A percentile compares a stretch with the other conserved stretches of the same genome.
Evolutionary conservation across 35 echinoderm and acorn worm species (phyloP).

Genomic region (Patiria miniata): DNA sequence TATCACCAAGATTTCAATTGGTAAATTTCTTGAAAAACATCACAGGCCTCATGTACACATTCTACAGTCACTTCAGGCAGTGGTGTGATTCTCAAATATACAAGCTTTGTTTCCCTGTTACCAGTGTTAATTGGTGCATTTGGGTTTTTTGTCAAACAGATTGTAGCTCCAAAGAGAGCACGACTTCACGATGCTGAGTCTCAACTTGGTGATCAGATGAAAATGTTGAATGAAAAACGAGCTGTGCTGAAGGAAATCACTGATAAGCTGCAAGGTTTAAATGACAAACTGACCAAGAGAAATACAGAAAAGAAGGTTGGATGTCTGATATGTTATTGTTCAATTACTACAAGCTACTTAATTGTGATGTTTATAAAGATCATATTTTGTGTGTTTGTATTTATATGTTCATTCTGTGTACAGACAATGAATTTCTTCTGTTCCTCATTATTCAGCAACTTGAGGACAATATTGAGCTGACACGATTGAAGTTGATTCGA

Average conservation of each 20-base stretch:
- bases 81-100: too few species aligned
- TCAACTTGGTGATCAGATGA: constrained; percentile 73
- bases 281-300: constrained; percentile 77
- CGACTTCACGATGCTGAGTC: constrained; percentile 85
- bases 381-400: too few species aligned
- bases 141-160: constrained; percentile 35
- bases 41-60: too few species aligned
- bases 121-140: background rate
- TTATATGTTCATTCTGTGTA: too few species aligned
- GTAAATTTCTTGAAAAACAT: too few species aligned
- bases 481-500: constrained; percentile 90
- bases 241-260: constrained; percentile 91
- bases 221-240: constrained; percentile 80
- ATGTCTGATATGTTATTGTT: background rate
- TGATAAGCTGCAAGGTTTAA: constrained; percentile 89
- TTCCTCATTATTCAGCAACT: constrained; percentile 64
- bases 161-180: constrained; percentile 94
- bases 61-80: too few species aligned
- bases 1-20: too few species aligned
- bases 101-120: too few species aligned
- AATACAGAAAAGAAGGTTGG: constrained; percentile 90
- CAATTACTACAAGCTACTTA: too few species aligned
- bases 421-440: background rate
- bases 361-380: too few species aligned
- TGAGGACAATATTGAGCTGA: constrained; percentile 95